phyloP scores from a whole-genome alignment of 2,797 vertebrate genomes.

The Acanthurus tractus region DNA sequence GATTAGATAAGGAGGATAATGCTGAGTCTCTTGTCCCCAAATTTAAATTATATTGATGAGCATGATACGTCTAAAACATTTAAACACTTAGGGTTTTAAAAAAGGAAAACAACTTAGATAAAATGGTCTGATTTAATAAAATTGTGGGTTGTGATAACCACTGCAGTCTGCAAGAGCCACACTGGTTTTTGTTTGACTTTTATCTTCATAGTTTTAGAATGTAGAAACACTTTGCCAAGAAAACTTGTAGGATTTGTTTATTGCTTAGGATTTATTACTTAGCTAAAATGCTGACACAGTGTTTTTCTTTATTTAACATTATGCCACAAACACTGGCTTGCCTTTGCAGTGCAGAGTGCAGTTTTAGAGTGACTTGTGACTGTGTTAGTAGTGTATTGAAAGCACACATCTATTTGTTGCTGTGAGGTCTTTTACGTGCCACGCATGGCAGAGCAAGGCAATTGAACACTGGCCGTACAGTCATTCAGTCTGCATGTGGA shows the following conservation, averaged over 20 bases:
- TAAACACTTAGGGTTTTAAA: not conserved
- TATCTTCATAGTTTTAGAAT: no score
- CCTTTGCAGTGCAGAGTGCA: conserved; percentile 12
- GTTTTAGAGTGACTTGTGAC: conserved; percentile 14
- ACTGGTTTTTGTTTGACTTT: no score
- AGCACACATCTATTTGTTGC: conserved; percentile 23
- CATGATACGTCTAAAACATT: not conserved
- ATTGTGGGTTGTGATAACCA: not conserved
- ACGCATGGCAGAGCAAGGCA: conserved; percentile 59
- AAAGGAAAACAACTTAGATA: no score
- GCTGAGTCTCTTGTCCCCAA: not conserved
- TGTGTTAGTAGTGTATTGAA: conserved; percentile 3
- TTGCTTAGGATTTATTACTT: not conserved
- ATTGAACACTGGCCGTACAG: conserved; percentile 49
- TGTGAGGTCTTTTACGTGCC: conserved; percentile 51
- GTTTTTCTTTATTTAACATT: conserved; percentile 10
- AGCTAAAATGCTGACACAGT: conserved; percentile 14
- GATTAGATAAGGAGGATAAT: not conserved
- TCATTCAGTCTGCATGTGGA: conserved; percentile 43
- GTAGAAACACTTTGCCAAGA: not conserved
- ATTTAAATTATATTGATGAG: not conserved
- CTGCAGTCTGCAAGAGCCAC: not conserved
- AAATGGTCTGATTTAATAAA: not conserved
- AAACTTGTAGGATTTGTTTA: not conserved
- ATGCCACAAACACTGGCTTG: not conserved